phyloP scores from a whole-genome alignment of 2,113 vertebrate species.

The Sebastes schlegelii region DNA sequence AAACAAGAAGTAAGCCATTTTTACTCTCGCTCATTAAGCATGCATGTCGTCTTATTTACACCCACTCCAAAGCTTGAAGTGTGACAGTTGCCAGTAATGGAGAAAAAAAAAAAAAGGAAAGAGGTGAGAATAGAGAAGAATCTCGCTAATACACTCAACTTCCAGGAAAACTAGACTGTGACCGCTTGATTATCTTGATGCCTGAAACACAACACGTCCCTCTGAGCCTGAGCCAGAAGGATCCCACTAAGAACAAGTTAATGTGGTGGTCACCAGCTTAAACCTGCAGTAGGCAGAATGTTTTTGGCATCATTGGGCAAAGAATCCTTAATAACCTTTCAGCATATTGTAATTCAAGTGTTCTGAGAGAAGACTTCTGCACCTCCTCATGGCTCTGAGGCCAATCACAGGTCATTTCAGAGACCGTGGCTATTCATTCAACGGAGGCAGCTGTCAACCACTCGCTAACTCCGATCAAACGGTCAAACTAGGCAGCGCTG shows the following conservation, averaged over 20 bases:
- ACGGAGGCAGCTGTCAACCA: too few species aligned
- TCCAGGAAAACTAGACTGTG: conserved; percentile 50
- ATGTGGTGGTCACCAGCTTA: conserved; percentile 8
- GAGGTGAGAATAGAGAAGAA: conserved; percentile 32
- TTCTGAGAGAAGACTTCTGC: too few species aligned
- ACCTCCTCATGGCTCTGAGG: too few species aligned
- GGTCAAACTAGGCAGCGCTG: too few species aligned
- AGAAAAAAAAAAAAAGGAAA: background rate
- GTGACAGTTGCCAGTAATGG: conserved; percentile 26
- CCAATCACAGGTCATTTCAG: too few species aligned
- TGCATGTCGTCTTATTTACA: conserved; percentile 46
- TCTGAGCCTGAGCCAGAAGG: conserved; percentile 18
- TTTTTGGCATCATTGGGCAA: too few species aligned
- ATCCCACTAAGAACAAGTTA: conserved; percentile 11
- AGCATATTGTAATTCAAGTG: too few species aligned
- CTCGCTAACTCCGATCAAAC: too few species aligned
- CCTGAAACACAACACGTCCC: conserved; percentile 25
- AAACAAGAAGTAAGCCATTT: conserved; percentile 33
- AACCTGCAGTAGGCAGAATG: too few species aligned
- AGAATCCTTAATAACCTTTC: too few species aligned
- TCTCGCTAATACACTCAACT: conserved; percentile 29
- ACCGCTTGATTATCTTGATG: conserved; percentile 49
- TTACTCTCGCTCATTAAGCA: conserved; percentile 46
- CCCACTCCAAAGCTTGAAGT: conserved; percentile 40
- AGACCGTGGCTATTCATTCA: too few species aligned